Conservation (phyloP, 2,888 invertebrate species). For the Drosophila vallismaia region DNA sequence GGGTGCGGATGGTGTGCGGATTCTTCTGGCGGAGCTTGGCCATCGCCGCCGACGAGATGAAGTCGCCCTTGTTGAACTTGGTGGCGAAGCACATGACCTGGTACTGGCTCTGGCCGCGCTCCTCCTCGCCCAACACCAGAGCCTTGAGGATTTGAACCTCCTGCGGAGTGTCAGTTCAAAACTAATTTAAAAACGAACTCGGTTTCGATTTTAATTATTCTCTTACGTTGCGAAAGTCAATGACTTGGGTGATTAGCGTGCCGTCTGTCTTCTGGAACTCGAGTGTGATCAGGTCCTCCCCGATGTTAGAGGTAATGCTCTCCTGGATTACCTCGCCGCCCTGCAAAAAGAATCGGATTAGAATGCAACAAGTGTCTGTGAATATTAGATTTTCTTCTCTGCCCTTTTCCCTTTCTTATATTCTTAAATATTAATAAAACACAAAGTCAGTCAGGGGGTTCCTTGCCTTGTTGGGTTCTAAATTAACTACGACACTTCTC, state of each 20-base stretch:
- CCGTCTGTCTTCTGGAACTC: conserved; percentile 96
- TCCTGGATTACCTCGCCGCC: conserved; percentile 97
- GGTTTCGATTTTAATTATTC: neutral
- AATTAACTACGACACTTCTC: conserved; percentile 64
- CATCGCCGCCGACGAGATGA: conserved; percentile 98
- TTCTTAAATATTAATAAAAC: conserved; percentile 67
- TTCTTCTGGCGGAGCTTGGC: conserved; percentile 96
- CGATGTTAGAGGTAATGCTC: conserved; percentile 95
- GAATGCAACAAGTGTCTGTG: conserved; percentile 60
- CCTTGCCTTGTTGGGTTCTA: conserved; percentile 42
- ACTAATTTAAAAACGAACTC: too few relatives aligned
- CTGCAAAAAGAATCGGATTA: conserved; percentile 83
- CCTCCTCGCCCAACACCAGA: conserved; percentile 95
- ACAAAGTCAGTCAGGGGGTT: conserved; percentile 32
- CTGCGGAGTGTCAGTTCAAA: conserved; percentile 84
- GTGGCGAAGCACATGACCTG: conserved; percentile 96
- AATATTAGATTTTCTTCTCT: conserved; percentile 15
- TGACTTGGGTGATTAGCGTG: conserved; percentile 94
- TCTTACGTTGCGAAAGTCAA: conserved; percentile 96
- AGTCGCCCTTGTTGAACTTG: conserved; percentile 95
- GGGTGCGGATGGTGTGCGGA: conserved; percentile 93
- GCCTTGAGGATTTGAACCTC: conserved; percentile 96
- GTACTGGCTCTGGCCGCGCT: conserved; percentile 93
- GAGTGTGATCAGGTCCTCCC: conserved; percentile 94
- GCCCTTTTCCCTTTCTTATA: conserved; percentile 38